Base-by-base conservation (phyloP, 2,797 vertebrate genomes). In the Octomys mimax region DNA sequence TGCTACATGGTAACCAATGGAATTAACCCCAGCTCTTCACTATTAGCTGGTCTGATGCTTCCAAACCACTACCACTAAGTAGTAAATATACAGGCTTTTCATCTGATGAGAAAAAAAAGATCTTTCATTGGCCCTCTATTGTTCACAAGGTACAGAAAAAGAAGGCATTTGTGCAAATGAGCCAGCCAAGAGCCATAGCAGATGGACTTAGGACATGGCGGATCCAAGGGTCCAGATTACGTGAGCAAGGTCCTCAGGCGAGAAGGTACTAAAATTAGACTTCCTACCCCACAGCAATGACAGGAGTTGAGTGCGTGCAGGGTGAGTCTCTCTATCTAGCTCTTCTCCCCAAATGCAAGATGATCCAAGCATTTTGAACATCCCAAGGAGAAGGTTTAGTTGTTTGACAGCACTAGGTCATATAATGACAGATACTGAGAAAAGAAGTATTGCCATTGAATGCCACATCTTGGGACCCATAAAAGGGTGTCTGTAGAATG, bases 261-360 rank as follows among this genome's bases (percentile, higher is more conserved):
- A 92, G 16, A 21, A 77, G 28, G 66, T 81, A 14, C 78, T 64
- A n/a, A 90, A 92, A 71, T 87, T 77, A 86, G 19, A 87, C 14
- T 36, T 36, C 18, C 13, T 66, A 82, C 21, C 22, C 16, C 68
- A 46, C 36, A 42, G 52, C 11, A 82, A 89, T 33, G 26, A 86
- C 10, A 77, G 89, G 11, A 87, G 14, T 6, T 24, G 36, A 28
- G 36, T 70, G 5, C 8, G 12, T 54, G 82, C 5, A 16, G 36
- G 82, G 26, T 36, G 70, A 89, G n/a, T 73, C 73, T 86, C 73
- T n/a, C 57, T 33, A 89, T 5, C 5, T 49, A 80, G 24, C 46
- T 86, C 39, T 90, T 80, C 59, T 73, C 26, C 11, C 4, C 2
- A 86, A 52, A n/a, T 13, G 39, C 8, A 85, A 59, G 66, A 28